phyloP scores from a whole-genome alignment of 2,797 vertebrate species.

The Onychomys arenicola region DNA sequence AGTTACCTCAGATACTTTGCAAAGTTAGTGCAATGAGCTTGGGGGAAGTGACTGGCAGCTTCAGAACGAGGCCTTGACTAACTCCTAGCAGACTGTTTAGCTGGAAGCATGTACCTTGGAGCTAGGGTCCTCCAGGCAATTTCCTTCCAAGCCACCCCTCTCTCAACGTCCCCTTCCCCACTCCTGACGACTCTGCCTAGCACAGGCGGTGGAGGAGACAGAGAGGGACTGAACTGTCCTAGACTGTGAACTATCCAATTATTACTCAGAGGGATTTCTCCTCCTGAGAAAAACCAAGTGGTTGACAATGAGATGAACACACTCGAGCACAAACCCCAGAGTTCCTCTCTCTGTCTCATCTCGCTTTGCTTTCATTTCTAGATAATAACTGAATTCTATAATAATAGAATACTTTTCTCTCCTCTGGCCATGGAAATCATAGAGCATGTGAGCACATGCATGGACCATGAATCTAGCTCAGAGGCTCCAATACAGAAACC shows the following conservation, averaged over 20 bases:
- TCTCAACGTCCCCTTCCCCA: background rate
- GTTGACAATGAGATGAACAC: background rate
- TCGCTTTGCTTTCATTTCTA: background rate
- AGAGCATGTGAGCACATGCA: background rate
- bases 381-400: background rate
- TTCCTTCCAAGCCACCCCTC: background rate
- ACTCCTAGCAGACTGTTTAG: background rate
- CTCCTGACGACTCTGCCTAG: background rate
- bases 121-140: too few species aligned
- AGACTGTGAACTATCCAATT: background rate
- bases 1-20: background rate
- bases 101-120: background rate
- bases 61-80: background rate
- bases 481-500: background rate
- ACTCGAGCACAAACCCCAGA: background rate
- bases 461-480: background rate
- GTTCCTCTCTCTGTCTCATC: background rate
- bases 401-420: background rate
- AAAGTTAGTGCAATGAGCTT: background rate
- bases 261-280: background rate
- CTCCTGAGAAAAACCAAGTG: background rate
- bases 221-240: background rate
- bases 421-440: background rate
- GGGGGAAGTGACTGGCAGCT: background rate
- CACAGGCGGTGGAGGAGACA: background rate